A percentile compares a stretch with the other conserved stretches of the same genome.
Conservation (phyloP, 2,888 invertebrate species). For the Polietes domitor region DNA sequence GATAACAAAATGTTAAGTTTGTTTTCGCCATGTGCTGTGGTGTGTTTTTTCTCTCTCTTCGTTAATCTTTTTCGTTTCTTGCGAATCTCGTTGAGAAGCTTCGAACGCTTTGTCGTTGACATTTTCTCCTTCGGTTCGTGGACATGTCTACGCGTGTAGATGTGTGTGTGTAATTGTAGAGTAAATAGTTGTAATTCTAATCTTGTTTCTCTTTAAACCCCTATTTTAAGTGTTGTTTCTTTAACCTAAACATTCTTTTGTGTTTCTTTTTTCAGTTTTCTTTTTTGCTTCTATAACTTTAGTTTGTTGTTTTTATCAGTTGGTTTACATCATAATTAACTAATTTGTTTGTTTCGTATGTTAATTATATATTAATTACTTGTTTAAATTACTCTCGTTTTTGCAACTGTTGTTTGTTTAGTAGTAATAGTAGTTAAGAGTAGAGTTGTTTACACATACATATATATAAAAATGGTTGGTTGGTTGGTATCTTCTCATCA, state of each 20-base stretch:
- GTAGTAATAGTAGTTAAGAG: conserved; percentile 57
- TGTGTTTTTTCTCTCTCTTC: background rate
- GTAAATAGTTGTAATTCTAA: conserved; percentile 65
- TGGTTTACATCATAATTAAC: conserved; percentile 70
- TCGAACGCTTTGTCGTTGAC: background rate
- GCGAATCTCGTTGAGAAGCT: background rate
- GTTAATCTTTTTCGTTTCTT: conserved; percentile 61
- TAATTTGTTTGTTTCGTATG: conserved; percentile 63
- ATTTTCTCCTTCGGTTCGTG: conserved; percentile 36
- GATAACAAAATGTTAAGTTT: conserved; percentile 45
- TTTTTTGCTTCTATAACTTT: conserved; percentile 65
- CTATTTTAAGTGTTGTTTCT: conserved; percentile 61
- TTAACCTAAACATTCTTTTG: conserved; percentile 63
- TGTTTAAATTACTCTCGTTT: conserved; percentile 63
- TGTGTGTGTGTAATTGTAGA: conserved; percentile 28
- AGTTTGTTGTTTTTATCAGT: conserved; percentile 69
- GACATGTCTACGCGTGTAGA: conserved; percentile 52
- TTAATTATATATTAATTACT: conserved; percentile 62
- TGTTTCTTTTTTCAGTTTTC: conserved; percentile 62
- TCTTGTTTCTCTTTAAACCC: conserved; percentile 64
- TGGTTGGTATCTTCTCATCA: conserved; percentile 61
- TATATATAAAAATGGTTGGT: conserved; percentile 48
- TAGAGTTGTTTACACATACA: conserved; percentile 47
- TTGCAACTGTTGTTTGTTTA: conserved; percentile 60
- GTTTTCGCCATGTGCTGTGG: background rate